These are phyloP conservation scores for Strigops habroptila DNA, from an alignment of 2,113 vertebrate species.

Conservation along the genomic window DNA sequence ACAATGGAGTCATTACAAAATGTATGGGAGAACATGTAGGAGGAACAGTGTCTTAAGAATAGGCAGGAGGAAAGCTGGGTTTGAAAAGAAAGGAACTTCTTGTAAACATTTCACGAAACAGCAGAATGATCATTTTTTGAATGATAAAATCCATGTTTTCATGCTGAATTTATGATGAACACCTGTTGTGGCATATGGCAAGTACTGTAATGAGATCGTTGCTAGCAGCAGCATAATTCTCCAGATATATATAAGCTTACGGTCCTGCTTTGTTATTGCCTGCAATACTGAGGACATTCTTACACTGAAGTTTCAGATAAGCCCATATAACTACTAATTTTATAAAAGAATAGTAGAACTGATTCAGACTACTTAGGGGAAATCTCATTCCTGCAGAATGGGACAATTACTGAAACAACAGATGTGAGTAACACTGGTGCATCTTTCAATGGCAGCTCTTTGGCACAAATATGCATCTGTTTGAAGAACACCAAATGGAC, in stretches of 20 bases:
- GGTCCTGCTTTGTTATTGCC: background rate
- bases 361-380: background rate
- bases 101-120: background rate
- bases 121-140: background rate
- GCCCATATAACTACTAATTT: background rate
- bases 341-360: constrained; percentile 7
- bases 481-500: constrained; percentile 43
- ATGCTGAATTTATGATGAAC: background rate
- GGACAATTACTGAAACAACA: constrained; percentile 11
- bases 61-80: background rate
- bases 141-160: background rate
- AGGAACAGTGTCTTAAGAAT: background rate
- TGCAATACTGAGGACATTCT: background rate
- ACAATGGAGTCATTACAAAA: background rate
- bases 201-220: background rate
- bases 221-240: background rate
- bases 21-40: background rate
- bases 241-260: background rate
- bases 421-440: background rate
- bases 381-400: background rate
- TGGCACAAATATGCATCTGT: constrained; percentile 14
- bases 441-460: constrained; percentile 22
- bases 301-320: background rate
- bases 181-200: background rate
- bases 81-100: background rate